Evolutionary conservation across 23 tunicate species (phyloP).

Genomic region (Ciona savignyi): DNA sequence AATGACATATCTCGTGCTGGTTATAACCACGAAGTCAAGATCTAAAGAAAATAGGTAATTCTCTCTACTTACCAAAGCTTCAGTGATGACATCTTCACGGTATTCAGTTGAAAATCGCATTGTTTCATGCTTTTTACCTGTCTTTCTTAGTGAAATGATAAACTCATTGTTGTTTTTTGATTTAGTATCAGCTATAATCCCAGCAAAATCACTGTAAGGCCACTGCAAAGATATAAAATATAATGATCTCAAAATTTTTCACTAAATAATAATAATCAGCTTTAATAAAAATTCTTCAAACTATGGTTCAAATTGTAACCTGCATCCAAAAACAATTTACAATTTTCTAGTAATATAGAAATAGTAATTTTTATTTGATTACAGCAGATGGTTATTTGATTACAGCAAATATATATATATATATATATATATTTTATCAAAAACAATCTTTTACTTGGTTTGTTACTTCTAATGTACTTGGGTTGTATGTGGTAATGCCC

Average conservation of each 20-base stretch:
- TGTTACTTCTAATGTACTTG: slow-evolving; percentile 70
- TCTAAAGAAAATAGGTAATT: too few relatives aligned
- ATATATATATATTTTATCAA: too few relatives aligned
- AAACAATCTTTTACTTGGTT: slow-evolving; percentile 80
- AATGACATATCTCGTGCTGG: too few relatives aligned
- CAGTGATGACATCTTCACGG: slow-evolving; percentile 78
- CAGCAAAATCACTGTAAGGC: slow-evolving; percentile 89
- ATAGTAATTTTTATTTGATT: not conserved
- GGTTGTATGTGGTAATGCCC: slow-evolving; percentile 92
- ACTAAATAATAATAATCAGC: too few relatives aligned
- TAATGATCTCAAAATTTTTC: too few relatives aligned
- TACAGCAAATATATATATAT: too few relatives aligned
- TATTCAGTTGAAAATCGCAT: slow-evolving; percentile 89
- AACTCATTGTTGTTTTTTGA: slow-evolving; percentile 85
- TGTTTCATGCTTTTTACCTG: slow-evolving; percentile 92
- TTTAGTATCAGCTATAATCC: slow-evolving; percentile 81
- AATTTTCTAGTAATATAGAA: too few relatives aligned
- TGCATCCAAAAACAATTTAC: too few relatives aligned
- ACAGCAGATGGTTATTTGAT: not conserved
- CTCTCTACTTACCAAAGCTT: slow-evolving; percentile 61
- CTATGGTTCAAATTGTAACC: too few relatives aligned
- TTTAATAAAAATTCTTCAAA: too few relatives aligned
- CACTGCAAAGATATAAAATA: slow-evolving; percentile 40
- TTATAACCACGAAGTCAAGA: too few relatives aligned
- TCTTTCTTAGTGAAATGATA: slow-evolving; percentile 62